These are phyloP conservation scores for Erythrocercus mccallii DNA, from an alignment of 2,113 vertebrate genomes.

Conservation along the genomic window DNA sequence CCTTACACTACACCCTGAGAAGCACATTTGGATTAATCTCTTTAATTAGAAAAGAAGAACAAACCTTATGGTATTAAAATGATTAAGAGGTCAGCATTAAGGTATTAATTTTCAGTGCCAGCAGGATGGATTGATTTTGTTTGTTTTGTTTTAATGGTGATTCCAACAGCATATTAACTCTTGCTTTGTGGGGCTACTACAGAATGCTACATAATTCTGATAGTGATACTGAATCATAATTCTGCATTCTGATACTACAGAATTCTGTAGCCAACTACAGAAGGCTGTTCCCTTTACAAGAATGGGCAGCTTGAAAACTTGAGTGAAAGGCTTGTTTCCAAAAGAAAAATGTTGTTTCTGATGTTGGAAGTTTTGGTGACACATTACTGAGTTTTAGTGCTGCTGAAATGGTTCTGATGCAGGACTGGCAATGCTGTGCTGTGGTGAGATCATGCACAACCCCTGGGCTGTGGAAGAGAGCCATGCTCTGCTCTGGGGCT, in stretches of 20 bases:
- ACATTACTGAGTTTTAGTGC: background rate
- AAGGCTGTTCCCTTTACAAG: background rate
- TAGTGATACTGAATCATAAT: too few species aligned
- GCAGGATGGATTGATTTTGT: background rate
- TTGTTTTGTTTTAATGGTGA: background rate
- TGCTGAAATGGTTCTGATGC: background rate
- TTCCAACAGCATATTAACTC: background rate
- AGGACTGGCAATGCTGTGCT: background rate
- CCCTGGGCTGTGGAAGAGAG: background rate
- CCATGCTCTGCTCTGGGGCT: background rate
- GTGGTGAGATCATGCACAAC: background rate
- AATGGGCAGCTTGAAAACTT: background rate
- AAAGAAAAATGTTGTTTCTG: background rate
- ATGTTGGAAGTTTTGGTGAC: background rate
- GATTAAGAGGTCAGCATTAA: slow-evolving; percentile 47
- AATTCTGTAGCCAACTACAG: too few species aligned
- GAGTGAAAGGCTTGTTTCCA: background rate
- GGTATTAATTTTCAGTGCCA: slow-evolving; percentile 29
- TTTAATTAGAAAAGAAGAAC: slow-evolving; percentile 37
- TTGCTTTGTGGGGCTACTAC: background rate
- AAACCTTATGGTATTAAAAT: slow-evolving; percentile 37
- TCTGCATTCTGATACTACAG: too few species aligned
- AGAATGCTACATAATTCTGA: background rate
- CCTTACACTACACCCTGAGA: background rate
- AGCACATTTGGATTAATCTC: slow-evolving; percentile 7